Conservation (phyloP, 1,140 invertebrate genomes). For the Contarinia nasturtii region DNA sequence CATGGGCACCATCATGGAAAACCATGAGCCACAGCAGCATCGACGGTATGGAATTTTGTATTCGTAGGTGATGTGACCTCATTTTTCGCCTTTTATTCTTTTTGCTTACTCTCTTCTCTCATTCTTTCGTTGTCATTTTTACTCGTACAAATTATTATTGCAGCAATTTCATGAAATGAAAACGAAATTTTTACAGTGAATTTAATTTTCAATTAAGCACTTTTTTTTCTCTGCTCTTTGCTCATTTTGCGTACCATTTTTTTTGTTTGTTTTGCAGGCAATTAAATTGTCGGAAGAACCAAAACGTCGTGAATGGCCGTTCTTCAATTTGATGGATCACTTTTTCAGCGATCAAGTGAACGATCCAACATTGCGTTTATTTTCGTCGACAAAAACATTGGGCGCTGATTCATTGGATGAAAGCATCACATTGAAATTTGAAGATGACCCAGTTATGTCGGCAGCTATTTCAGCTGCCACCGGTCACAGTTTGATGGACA, state of each 20-base stretch:
- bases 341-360: conserved; percentile 25
- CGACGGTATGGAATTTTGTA: too few species aligned
- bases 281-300: conserved; percentile 25
- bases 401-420: conserved; percentile 20
- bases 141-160: too few species aligned
- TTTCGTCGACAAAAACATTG: conserved; percentile 22
- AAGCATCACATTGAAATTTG: conserved; percentile 14
- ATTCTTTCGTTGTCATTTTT: too few species aligned
- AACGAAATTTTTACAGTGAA: too few species aligned
- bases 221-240: neutral
- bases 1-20: too few species aligned
- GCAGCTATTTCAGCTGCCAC: conserved; percentile 22
- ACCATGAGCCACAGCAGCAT: too few species aligned
- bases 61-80: too few species aligned
- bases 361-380: conserved; percentile 21
- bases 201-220: too few species aligned
- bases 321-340: conserved; percentile 21
- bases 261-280: conserved; percentile 7
- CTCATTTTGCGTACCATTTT: neutral
- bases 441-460: conserved; percentile 23
- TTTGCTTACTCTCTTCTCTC: too few species aligned
- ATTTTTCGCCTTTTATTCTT: too few species aligned
- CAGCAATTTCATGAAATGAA: too few species aligned
- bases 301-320: conserved; percentile 24
- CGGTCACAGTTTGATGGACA: conserved; percentile 21